phyloP scores from a whole-genome alignment of 2,797 vertebrate species.

The Sparidentex hasta region DNA sequence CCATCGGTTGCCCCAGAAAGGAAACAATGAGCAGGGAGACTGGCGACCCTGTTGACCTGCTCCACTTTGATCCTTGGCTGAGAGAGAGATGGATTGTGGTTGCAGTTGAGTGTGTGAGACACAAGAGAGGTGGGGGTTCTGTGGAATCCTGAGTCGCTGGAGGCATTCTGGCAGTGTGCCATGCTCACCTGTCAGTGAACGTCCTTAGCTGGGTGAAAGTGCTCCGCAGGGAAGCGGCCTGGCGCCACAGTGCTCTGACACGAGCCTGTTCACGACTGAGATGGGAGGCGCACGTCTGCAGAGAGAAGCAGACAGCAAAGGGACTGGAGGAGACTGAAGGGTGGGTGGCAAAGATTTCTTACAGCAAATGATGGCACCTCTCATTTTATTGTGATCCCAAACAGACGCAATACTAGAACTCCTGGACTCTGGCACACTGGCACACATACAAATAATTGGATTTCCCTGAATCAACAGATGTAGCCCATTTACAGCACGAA shows the following conservation, averaged over 20 bases:
- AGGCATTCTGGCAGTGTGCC: constrained; percentile 72
- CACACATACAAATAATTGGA: constrained; percentile 78
- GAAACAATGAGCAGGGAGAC: constrained; percentile 67
- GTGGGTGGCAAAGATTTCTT: constrained; percentile 42
- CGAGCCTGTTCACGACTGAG: constrained; percentile 79
- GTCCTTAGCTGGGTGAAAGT: constrained; percentile 87
- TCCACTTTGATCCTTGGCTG: constrained; percentile 79
- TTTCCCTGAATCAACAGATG: constrained; percentile 82
- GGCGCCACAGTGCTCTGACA: constrained; percentile 88
- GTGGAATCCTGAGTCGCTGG: constrained; percentile 50
- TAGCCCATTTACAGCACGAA: constrained; percentile 80
- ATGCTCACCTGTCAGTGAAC: constrained; percentile 87
- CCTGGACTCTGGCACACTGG: constrained; percentile 58
- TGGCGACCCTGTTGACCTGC: constrained; percentile 70
- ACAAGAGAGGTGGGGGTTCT: constrained; percentile 48
- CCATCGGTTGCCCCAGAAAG: constrained; percentile 56
- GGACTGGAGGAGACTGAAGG: constrained; percentile 30
- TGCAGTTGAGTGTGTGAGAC: constrained; percentile 53
- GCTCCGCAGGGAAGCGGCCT: constrained; percentile 86
- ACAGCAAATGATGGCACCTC: constrained; percentile 61
- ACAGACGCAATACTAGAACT: constrained; percentile 68
- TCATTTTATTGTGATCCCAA: constrained; percentile 71
- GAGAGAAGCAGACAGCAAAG: constrained; percentile 46
- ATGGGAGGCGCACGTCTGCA: constrained; percentile 76
- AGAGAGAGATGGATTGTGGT: constrained; percentile 67